Conservation (phyloP, 64 coral and sea anemone species). For the Montipora foliosa region DNA sequence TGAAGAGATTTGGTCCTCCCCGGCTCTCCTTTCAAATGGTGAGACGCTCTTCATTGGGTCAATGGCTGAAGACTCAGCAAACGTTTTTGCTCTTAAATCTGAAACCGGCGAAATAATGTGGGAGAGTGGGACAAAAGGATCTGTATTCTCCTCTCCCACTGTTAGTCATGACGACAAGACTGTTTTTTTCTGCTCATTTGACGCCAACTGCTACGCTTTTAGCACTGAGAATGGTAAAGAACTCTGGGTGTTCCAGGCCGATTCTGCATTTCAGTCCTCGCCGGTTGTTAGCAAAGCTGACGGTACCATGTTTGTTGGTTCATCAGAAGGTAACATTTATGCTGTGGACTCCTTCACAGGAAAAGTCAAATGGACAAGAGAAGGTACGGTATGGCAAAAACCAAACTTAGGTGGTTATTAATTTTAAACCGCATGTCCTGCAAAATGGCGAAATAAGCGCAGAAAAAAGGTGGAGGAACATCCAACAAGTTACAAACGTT, state of each 20-base stretch:
- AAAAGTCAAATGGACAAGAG: slow-evolving; percentile 67
- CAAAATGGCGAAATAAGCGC: no score
- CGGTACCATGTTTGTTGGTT: slow-evolving; percentile 67
- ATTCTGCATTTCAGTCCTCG: slow-evolving; percentile 87
- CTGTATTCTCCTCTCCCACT: slow-evolving; percentile 86
- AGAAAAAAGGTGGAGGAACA: no score
- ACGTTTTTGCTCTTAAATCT: slow-evolving; percentile 83
- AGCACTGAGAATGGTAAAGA: slow-evolving; percentile 53
- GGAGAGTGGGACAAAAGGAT: slow-evolving; percentile 57
- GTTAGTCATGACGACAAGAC: slow-evolving; percentile 64
- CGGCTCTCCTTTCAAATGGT: slow-evolving; percentile 80
- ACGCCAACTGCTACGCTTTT: slow-evolving; percentile 89
- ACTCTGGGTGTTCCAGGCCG: slow-evolving; percentile 84
- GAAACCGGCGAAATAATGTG: slow-evolving; percentile 82
- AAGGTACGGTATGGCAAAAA: slow-evolving; percentile 59
- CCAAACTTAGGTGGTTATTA: background rate
- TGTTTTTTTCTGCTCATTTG: slow-evolving; percentile 81
- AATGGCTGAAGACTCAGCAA: slow-evolving; percentile 75
- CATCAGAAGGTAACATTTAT: slow-evolving; percentile 81
- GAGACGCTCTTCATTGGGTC: slow-evolving; percentile 83
- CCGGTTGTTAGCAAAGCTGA: slow-evolving; percentile 69
- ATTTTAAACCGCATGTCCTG: no score
- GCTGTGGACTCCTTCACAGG: slow-evolving; percentile 57
- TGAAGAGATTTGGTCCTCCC: slow-evolving; percentile 90
- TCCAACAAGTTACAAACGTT: no score